phyloP scores from a whole-genome alignment of 1,140 invertebrate species.

The Drepana arcuata region DNA sequence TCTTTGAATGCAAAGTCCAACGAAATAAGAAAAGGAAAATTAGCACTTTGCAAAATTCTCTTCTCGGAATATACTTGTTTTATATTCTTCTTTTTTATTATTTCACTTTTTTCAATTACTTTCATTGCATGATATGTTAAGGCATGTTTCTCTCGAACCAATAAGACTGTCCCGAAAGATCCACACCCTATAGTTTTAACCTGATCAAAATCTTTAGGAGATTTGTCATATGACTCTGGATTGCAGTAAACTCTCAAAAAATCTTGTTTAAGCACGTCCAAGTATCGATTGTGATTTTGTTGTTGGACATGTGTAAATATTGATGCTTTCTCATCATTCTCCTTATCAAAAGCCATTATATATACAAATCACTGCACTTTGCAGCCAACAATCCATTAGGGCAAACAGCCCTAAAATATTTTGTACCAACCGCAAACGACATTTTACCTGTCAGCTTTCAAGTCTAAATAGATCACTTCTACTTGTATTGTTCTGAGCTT shows the following conservation, averaged over 20 bases:
- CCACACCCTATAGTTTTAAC: conserved; percentile 82
- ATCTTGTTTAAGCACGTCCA: conserved; percentile 43
- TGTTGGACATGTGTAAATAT: conserved; percentile 30
- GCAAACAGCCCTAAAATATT: too few relatives aligned
- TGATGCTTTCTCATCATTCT: conserved; percentile 19
- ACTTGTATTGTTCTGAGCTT: too few relatives aligned
- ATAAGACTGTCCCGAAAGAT: conserved; percentile 89
- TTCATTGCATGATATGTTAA: conserved; percentile 88
- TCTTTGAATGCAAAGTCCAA: conserved; percentile 88
- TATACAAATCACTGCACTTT: neutral
- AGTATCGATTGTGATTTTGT: conserved; percentile 32
- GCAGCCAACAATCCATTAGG: too few relatives aligned
- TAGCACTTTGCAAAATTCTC: conserved; percentile 82
- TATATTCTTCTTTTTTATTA: conserved; percentile 88
- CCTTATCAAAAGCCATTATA: conserved; percentile 29
- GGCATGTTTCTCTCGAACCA: conserved; percentile 81
- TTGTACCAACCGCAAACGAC: too few relatives aligned
- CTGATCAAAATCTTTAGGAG: conserved; percentile 42
- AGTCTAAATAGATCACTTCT: too few relatives aligned
- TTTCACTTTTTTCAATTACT: conserved; percentile 86
- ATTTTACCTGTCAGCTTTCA: too few relatives aligned
- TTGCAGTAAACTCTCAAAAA: conserved; percentile 25
- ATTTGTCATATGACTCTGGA: conserved; percentile 21
- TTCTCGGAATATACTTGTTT: conserved; percentile 89
- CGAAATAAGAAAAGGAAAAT: conserved; percentile 86